Evolutionary conservation across 2,113 vertebrate species (phyloP).

Genomic region (Clarias gariepinus): DNA sequence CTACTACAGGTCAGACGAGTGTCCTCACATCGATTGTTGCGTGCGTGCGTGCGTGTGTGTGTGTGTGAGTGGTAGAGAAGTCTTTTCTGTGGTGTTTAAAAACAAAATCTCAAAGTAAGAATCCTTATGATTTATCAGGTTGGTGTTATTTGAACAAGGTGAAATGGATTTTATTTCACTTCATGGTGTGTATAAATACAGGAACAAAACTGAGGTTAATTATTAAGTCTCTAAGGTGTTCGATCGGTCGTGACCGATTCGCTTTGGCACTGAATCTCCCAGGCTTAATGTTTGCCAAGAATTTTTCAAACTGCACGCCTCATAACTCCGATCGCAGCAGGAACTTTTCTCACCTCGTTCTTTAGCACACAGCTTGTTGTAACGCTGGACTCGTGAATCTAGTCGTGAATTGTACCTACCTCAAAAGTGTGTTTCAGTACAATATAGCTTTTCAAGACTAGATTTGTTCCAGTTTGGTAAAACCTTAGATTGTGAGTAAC

Average conservation of each 20-base stretch:
- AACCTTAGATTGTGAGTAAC: too few species aligned
- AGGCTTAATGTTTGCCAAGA: not conserved
- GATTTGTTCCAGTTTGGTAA: not conserved
- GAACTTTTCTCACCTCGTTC: not conserved
- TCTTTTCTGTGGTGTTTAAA: not conserved
- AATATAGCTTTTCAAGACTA: not conserved
- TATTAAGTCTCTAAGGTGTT: not conserved
- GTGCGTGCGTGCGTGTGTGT: not conserved
- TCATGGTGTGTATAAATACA: not conserved
- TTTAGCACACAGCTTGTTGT: not conserved
- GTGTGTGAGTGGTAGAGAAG: not conserved
- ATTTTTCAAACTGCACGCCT: not conserved
- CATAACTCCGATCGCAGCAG: not conserved
- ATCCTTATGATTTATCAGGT: too few species aligned
- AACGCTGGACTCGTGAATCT: not conserved
- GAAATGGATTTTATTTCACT: not conserved
- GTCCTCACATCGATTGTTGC: not conserved
- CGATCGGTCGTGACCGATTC: not conserved
- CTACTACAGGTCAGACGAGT: slow-evolving; percentile 88
- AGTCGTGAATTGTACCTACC: not conserved
- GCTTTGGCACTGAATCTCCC: not conserved
- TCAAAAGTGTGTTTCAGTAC: not conserved
- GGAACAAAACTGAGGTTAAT: not conserved
- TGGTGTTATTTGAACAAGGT: too few species aligned
- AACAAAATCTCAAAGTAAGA: not conserved